A percentile compares a stretch with the other conserved stretches of the same genome.
phyloP scores from a whole-genome alignment of 2,113 vertebrate species.

The Leptodactylus fuscus region DNA sequence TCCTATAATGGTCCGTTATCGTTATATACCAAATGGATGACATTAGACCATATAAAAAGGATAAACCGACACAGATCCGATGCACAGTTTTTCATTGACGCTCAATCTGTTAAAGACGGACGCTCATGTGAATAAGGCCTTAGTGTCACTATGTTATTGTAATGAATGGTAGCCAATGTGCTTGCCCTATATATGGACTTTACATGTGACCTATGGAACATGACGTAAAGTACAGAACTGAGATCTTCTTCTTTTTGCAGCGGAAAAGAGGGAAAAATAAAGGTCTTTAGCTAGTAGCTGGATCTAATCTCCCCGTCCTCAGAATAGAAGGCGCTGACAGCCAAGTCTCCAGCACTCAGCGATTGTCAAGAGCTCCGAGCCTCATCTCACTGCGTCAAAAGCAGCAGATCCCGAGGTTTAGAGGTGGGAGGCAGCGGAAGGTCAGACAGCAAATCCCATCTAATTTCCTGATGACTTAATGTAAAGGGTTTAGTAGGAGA shows the following conservation, averaged over 20 bases:
- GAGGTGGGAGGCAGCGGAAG: slow-evolving; percentile 51
- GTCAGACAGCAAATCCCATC: slow-evolving; percentile 57
- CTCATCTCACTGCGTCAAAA: slow-evolving; percentile 52
- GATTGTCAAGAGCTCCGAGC: slow-evolving; percentile 35
- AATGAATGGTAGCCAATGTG: no score
- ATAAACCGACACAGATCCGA: no score
- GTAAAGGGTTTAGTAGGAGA: slow-evolving; percentile 51
- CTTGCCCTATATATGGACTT: not conserved
- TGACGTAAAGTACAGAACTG: not conserved
- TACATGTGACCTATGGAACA: not conserved
- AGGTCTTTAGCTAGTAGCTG: not conserved
- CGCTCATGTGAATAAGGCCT: no score
- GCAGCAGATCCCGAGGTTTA: slow-evolving; percentile 33
- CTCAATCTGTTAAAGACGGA: no score
- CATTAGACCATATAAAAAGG: no score
- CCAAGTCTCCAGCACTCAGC: slow-evolving; percentile 11
- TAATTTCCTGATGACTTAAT: slow-evolving; percentile 58
- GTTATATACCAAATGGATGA: no score
- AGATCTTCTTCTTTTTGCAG: not conserved
- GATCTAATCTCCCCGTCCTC: slow-evolving; percentile 8
- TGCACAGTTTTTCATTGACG: no score
- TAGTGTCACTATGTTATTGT: no score
- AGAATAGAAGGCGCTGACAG: not conserved
- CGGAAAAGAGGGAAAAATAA: not conserved
- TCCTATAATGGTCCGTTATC: no score